Conservation (phyloP, 2,888 invertebrate genomes). For the Hypomecis atomaria region DNA sequence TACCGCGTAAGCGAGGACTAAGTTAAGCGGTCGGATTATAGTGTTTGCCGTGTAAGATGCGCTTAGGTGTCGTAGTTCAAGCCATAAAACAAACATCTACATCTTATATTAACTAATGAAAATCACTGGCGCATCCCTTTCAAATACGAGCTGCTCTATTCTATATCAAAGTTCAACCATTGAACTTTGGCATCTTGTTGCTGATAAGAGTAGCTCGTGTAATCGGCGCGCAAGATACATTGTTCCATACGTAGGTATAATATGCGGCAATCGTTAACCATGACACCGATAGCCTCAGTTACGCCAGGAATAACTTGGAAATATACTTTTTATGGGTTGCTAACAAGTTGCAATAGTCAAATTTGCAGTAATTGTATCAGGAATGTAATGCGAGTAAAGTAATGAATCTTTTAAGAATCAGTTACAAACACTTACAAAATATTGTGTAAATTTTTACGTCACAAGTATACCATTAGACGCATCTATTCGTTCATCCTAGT, state of each 20-base stretch:
- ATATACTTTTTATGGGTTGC: background rate
- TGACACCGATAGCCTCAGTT: constrained; percentile 12
- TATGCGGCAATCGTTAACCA: constrained; percentile 8
- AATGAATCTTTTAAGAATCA: no score
- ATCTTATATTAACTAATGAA: background rate
- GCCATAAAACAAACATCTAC: no score
- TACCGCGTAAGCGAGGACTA: no score
- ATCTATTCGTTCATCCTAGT: no score
- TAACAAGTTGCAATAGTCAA: background rate
- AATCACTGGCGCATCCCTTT: background rate
- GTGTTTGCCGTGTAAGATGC: no score
- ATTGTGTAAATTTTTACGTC: no score
- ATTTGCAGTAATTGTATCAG: no score
- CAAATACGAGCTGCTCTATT: background rate
- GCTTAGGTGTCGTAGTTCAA: no score
- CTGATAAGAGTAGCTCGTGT: constrained; percentile 29
- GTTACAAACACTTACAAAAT: no score
- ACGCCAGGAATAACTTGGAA: background rate
- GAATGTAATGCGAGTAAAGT: no score
- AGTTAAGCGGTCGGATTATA: no score
- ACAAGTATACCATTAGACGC: no score
- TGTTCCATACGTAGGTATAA: constrained; percentile 5
- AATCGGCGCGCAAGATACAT: constrained; percentile 19
- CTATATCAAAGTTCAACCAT: constrained; percentile 1
- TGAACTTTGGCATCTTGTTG: constrained; percentile 18